Base-by-base conservation (phyloP, 2,888 invertebrate species). In the Eristalinus sepulchralis region DNA sequence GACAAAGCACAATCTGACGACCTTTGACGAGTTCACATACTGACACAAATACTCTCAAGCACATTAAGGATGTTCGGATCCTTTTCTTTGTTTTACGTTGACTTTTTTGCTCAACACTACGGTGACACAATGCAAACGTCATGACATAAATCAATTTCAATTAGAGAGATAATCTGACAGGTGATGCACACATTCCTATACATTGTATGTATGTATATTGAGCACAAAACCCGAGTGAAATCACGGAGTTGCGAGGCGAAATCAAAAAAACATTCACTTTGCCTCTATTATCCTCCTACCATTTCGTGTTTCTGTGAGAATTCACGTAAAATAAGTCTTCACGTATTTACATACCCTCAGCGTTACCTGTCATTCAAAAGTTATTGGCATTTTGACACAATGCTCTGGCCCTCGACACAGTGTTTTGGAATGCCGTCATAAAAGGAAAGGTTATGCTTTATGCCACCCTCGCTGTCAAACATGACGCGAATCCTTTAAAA, bases 91-190 rank as follows among this genome's bases (percentile, higher is more conserved):
- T 22, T 67, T 68, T 13, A 22, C 10, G 10, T 55, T 22, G 4
- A 33, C 8, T 57, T 67, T 31, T 55, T 55, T 22, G 20, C 33
- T 10, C 20, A n/a, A 17, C 17, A 5, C 27, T 24, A 34, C 27
- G 2, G 36, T 36, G 11, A 39, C 47, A 47, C n/a, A 36, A 53
- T 22, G 27, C 60, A 71, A 71, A 62, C 62, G 60, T 47, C 71
- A 63, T 79, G 47, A 71, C 71, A 64, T 79, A 71, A 71, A 79
- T 79, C 64, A 79, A 71, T 71, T 79, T 79, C 78, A 71, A 71
- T 66, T 68, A 68, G 53, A 27, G 47, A 59, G 64, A 64, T 22
- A 71, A 79, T 79, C 64, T 71, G 78, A 79, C 71, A 79, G 57
- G 59, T 33, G 22, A 64, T 31, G 57, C 33, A 47, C n/a, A n/a